phyloP scores from a whole-genome alignment of 2,113 vertebrate species.

The Dromas ardeola region DNA sequence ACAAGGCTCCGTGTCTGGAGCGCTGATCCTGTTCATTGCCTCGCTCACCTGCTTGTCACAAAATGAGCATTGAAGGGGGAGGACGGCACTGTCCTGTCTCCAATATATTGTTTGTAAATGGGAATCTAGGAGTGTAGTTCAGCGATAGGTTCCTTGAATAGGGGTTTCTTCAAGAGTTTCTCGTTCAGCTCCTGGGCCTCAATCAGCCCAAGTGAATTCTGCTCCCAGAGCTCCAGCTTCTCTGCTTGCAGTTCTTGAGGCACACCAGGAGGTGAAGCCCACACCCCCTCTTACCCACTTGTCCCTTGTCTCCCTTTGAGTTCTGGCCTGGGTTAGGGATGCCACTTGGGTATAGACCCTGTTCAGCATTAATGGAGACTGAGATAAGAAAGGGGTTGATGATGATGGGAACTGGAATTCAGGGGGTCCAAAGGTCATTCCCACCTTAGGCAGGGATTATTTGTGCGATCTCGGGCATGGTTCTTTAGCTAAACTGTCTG shows the following conservation, averaged over 20 bases:
- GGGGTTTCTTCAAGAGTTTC: not conserved
- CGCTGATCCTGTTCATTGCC: not conserved
- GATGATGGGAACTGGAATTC: not conserved
- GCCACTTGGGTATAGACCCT: not conserved
- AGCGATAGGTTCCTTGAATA: not conserved
- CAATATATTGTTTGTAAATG: not conserved
- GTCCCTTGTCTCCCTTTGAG: not conserved
- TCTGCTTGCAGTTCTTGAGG: not conserved
- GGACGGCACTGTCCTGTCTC: accelerated
- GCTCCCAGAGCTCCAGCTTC: not conserved
- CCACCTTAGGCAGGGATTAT: not conserved
- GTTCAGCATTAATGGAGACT: not conserved
- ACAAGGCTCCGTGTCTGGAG: not conserved
- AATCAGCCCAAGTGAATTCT: not conserved
- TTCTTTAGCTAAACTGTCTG: not conserved
- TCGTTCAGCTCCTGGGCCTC: not conserved
- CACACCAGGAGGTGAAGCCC: not conserved
- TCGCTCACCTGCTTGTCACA: not conserved
- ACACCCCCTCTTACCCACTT: no score
- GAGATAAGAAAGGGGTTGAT: not conserved
- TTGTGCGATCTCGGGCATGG: not conserved
- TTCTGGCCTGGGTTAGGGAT: not conserved
- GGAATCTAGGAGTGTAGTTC: not conserved
- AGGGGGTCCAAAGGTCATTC: not conserved
- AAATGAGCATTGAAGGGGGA: not conserved